Evolutionary conservation across 2,797 vertebrate genomes (phyloP), one percentile per base, ranked within the genome.

Genomic region (Poecilia wingei): DNA sequence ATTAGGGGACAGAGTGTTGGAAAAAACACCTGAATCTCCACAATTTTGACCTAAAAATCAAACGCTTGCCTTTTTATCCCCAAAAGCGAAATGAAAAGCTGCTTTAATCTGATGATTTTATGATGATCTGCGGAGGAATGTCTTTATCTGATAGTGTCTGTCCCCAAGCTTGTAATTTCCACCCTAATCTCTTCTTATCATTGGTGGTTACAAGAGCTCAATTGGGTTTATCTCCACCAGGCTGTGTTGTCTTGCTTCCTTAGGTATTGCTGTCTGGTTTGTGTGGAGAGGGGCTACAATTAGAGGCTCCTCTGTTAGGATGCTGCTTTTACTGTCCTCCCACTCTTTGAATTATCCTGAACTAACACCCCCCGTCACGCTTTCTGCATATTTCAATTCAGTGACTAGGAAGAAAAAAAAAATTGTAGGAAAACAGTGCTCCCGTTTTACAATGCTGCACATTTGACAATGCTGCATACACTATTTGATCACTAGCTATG

Each of bases 141-240:
- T 86, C 68, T 91, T 85, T 82, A 90, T 93, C 92, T 91, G 87
- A 93, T 91, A 74, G 76, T 64, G 84, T 66, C 84, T 2, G 82
- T 76, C 82, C 87, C 78, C 82, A 92, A 84, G 82, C 90, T 73
- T 92, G 90, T 93, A 87, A 92, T 95, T 92, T 91, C 76, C 47
- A 2, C 55, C 84, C 75, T 90, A 87, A 90, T 93, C 87, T 86
- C 46, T 85, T 74, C 82, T 89, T 90, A 89, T 91, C 86, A 53
- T 82, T 82, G 78, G 87, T 87, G 70, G 76, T 72, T 83, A 77
- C 77, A 77, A 76, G 59, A 79, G 79, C 80, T 89, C 86, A 77
- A 33, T 83, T 81, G 61, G 57, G 68, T 82, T 91, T 86, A 84
- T 91, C 84, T 81, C 72, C 71, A 41, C 76, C 74, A 41, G 31